These are phyloP conservation scores for Excalfactoria chinensis DNA, from an alignment of 2,113 vertebrate species.

Conservation along the genomic window DNA sequence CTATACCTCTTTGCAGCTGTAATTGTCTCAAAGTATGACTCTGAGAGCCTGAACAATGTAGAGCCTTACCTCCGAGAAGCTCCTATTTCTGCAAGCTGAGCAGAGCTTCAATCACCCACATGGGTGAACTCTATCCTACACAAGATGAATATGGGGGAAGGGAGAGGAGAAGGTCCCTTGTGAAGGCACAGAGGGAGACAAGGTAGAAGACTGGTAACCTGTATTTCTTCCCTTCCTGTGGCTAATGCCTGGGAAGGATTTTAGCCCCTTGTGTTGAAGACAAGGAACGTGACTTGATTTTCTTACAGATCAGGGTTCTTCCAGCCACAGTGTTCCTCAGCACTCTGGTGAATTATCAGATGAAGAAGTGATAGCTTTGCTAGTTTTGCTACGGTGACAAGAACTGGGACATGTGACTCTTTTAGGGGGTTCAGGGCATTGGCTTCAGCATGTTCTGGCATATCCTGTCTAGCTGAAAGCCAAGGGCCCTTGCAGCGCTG, in stretches of 20 bases:
- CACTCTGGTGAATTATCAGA: background rate
- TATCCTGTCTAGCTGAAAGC: background rate
- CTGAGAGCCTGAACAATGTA: background rate
- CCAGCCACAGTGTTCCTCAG: background rate
- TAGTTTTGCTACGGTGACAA: background rate
- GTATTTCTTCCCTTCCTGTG: background rate
- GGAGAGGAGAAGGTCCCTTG: background rate
- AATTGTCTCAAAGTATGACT: background rate
- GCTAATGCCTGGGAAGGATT: background rate
- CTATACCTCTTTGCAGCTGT: background rate
- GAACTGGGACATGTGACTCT: background rate
- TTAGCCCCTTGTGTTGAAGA: background rate
- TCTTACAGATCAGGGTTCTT: background rate
- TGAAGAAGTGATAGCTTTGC: background rate
- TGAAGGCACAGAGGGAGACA: background rate
- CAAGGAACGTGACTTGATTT: rapidly evolving
- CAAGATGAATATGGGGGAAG: background rate
- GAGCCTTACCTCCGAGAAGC: background rate
- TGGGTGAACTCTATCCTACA: background rate
- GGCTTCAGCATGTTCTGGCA: background rate
- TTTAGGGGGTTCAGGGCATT: background rate
- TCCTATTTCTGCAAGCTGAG: background rate
- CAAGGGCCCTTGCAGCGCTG: background rate
- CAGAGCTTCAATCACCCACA: background rate
- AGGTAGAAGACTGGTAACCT: background rate